Evolutionary conservation across 2,888 invertebrate species (phyloP), one percentile per base, ranked within the genome.

Genomic region (Dorcus hopei): DNA sequence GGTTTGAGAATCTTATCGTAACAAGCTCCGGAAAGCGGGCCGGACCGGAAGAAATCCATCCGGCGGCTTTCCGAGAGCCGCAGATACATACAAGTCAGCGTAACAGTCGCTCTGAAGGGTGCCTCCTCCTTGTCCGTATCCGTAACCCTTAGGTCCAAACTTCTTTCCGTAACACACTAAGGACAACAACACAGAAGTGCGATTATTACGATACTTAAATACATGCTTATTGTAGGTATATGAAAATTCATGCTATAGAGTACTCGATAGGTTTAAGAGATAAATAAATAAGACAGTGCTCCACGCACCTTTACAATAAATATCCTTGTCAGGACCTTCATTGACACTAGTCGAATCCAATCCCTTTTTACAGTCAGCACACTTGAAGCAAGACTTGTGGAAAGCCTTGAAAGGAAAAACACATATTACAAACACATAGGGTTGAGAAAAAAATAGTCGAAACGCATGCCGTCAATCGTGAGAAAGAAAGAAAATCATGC

Each of bases 91-190:
- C 91, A 91, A 90, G 81, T 89, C 89, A 79, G 88, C 85, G 81
- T 87, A 87, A 82, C 87, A 87, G 83, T 94, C 94, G 81, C 92
- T 91, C 83, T 94, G 93, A 76, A 95, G 85, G 71, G 93, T 93
- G 77, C 95, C 95, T 77, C 92, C 94, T 77, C 98, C 97, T 83
- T 94, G 93, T 74, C 97, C 97, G 81, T 94, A 97, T 75, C 96
- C 97, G 81, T 96, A 96, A 80, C 95, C 95, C 83, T 93, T 96
- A 74, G 97, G 97, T 74, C 97, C 97, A 83, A 93, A 97, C 85
- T 89, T 93, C 87, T 95, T 94, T 78, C 89, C 93, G 84, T 98
- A 97, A 87, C 97, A 97, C 76, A 91, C 92, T 93, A 82, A 73
- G 76, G 61, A 33, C 26, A 63, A 66, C 65, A 61, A 68, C 64